phyloP scores from a whole-genome alignment of 2,797 vertebrate genomes.

The Gobio occitaniae region DNA sequence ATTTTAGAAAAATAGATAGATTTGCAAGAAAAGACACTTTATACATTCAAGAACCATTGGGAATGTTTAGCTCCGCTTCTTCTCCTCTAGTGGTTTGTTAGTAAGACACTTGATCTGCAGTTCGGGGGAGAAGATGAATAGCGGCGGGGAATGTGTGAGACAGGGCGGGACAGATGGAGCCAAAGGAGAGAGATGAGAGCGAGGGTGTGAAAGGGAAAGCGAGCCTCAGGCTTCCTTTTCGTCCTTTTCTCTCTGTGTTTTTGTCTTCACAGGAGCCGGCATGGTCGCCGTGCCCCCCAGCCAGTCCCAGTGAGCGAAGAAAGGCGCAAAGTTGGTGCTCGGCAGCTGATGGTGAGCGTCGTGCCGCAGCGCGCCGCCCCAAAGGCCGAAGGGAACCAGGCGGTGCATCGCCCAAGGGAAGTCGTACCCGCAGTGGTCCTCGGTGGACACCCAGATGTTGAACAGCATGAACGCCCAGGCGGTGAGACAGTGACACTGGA shows the following conservation, averaged over 20 bases:
- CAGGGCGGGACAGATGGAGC: conserved; percentile 28
- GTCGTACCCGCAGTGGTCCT: conserved; percentile 85
- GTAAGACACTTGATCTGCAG: conserved; percentile 40
- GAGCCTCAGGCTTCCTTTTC: conserved; percentile 64
- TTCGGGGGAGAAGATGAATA: conserved; percentile 42
- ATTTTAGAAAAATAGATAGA: conserved; percentile 57
- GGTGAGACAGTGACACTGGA: conserved; percentile 84
- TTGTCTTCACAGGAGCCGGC: conserved; percentile 35
- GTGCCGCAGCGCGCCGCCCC: conserved; percentile 81
- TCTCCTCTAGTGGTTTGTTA: conserved; percentile 42
- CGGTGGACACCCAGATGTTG: conserved; percentile 82
- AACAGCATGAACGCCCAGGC: conserved; percentile 84
- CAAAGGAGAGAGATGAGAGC: not conserved
- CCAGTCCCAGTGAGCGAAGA: conserved; percentile 86
- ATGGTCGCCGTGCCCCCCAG: conserved; percentile 73
- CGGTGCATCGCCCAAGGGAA: conserved; percentile 84
- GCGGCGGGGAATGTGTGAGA: conserved; percentile 25
- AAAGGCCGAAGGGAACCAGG: conserved; percentile 82
- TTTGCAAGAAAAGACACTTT: conserved; percentile 52
- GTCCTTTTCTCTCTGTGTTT: conserved; percentile 14
- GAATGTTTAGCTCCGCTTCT: conserved; percentile 12
- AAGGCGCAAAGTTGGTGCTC: conserved; percentile 81
- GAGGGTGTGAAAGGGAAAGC: conserved; percentile 24
- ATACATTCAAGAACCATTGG: conserved; percentile 28
- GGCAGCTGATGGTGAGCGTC: conserved; percentile 81